A percentile compares a stretch with the other conserved stretches of the same genome.
Evolutionary conservation across 2,797 vertebrate genomes (phyloP).

Genomic region (Cheracebus regulus): DNA sequence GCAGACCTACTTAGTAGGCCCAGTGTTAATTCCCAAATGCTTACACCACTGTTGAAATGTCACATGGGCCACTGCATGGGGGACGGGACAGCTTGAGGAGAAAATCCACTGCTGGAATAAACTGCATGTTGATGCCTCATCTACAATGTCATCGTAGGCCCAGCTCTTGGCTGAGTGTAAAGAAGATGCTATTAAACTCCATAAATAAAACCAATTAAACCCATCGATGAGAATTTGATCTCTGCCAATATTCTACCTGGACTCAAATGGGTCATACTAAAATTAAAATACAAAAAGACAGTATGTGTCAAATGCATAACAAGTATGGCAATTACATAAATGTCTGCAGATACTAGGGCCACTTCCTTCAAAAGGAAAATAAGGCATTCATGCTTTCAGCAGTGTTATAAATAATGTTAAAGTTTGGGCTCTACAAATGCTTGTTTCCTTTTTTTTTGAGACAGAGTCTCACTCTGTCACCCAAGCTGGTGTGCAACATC

Average conservation of each 20-base stretch:
- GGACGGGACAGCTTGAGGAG: slow-evolving; percentile 55
- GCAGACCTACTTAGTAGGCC: background rate
- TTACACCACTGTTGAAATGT: background rate
- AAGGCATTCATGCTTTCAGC: background rate
- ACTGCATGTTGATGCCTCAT: background rate
- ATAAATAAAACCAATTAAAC: slow-evolving; percentile 68
- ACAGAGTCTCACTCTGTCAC: background rate
- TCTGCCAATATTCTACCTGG: slow-evolving; percentile 64
- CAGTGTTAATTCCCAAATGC: background rate
- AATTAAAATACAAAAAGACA: slow-evolving; percentile 37
- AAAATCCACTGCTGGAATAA: slow-evolving; percentile 58
- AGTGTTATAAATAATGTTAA: background rate
- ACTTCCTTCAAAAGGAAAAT: background rate
- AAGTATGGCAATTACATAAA: background rate
- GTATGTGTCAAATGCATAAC: slow-evolving; percentile 7
- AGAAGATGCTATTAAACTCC: slow-evolving; percentile 64
- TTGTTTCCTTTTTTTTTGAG: background rate
- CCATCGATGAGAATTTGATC: slow-evolving; percentile 55
- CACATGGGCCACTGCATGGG: background rate
- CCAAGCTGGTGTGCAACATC: background rate
- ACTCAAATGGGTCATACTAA: slow-evolving; percentile 42
- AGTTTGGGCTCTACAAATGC: background rate
- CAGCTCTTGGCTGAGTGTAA: slow-evolving; percentile 64
- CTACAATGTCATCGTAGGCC: slow-evolving; percentile 66
- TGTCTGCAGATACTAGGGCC: background rate